Conservation (phyloP, 2,888 invertebrate species). For the Pteria penguin region DNA sequence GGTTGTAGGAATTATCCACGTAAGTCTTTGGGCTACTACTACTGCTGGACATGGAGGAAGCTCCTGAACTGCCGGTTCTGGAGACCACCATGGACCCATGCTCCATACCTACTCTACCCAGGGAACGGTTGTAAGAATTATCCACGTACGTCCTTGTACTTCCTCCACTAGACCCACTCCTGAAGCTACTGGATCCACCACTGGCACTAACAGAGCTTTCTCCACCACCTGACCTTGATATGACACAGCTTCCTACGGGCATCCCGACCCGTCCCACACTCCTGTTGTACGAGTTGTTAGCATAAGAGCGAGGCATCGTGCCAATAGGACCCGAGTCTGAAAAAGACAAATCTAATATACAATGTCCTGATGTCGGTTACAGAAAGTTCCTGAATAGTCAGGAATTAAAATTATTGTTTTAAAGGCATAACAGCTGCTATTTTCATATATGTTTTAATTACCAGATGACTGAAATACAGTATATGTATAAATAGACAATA, state of each 20-base stretch:
- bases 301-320: too few species aligned
- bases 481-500: too few species aligned
- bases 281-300: conserved; percentile 34
- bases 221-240: conserved; percentile 9
- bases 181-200: not conserved
- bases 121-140: conserved; percentile 34
- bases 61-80: not conserved
- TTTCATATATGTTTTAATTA: too few species aligned
- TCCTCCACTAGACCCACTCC: too few species aligned
- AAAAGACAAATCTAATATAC: too few species aligned
- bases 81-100: conserved; percentile 40
- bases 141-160: conserved; percentile 33
- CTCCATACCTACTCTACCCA: conserved; percentile 43
- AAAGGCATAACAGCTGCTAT: too few species aligned
- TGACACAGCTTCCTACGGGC: conserved; percentile 29
- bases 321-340: too few species aligned
- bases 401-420: too few species aligned
- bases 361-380: too few species aligned
- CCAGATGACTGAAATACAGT: too few species aligned
- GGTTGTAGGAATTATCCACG: conserved; percentile 38
- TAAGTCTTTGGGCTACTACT: conserved; percentile 27
- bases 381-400: too few species aligned
- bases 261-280: conserved; percentile 37
- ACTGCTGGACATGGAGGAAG: conserved; percentile 18
- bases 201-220: not conserved